These are phyloP conservation scores for Drosophila percnosoma DNA, from an alignment of 2,888 invertebrate species.

Conservation along the genomic window DNA sequence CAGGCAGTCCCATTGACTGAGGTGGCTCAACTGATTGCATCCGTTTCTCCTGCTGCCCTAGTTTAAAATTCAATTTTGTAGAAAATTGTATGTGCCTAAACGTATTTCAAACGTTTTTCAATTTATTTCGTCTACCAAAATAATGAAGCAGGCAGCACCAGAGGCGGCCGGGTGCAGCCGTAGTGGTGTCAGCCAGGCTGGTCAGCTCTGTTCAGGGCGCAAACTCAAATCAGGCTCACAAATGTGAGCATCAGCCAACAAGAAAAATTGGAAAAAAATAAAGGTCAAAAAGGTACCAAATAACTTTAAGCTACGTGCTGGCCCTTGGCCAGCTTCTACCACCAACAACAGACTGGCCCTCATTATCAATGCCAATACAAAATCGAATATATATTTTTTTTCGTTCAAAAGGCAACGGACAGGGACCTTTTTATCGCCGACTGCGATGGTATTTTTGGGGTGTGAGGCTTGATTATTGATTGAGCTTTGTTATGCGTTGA, in stretches of 20 bases:
- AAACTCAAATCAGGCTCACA: constrained; percentile 67
- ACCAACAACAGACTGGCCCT: constrained; percentile 40
- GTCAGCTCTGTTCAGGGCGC: constrained; percentile 41
- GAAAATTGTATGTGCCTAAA: constrained; percentile 75
- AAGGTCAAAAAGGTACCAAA: constrained; percentile 76
- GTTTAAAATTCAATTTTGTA: constrained; percentile 72
- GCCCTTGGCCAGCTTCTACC: constrained; percentile 34
- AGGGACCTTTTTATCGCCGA: constrained; percentile 64
- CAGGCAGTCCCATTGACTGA: constrained; percentile 16
- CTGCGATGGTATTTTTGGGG: constrained; percentile 43
- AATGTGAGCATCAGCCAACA: constrained; percentile 54
- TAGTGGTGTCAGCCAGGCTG: constrained; percentile 4
- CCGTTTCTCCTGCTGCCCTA: constrained; percentile 46
- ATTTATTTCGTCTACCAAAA: constrained; percentile 73
- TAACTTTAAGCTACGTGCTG: constrained; percentile 68
- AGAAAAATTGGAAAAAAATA: constrained; percentile 29
- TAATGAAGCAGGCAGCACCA: constrained; percentile 53
- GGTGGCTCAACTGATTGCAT: constrained; percentile 62
- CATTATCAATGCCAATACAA: constrained; percentile 73
- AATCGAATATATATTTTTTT: constrained; percentile 57
- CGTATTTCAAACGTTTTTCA: constrained; percentile 74
- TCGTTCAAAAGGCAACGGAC: constrained; percentile 22
- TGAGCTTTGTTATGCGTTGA: constrained; percentile 52
- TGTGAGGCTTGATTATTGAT: constrained; percentile 66
- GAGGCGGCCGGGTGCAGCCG: constrained; percentile 6